phyloP scores from a whole-genome alignment of 2,888 invertebrate genomes.

The Loripinus fragilis region DNA sequence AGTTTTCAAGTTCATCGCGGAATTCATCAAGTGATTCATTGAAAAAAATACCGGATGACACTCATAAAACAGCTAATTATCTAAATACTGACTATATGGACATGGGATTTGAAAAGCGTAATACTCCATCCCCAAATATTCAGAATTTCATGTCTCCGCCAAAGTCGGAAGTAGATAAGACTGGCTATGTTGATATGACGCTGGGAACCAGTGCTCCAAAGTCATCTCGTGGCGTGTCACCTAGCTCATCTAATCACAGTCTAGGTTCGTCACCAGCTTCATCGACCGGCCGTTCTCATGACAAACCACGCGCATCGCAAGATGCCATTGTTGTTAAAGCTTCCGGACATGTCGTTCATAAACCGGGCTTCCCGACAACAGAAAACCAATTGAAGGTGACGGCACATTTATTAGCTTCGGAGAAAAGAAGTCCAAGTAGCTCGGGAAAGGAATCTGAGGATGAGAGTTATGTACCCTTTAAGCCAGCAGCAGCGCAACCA shows the following conservation, averaged over 20 bases:
- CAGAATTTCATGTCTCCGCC: constrained; percentile 33
- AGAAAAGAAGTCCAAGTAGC: constrained; percentile 59
- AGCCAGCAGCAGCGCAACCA: constrained; percentile 41
- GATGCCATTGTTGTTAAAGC: constrained; percentile 62
- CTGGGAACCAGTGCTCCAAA: constrained; percentile 58
- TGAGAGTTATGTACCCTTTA: constrained; percentile 68
- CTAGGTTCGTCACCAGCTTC: constrained; percentile 64
- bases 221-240: constrained; percentile 54
- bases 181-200: constrained; percentile 75
- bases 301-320: constrained; percentile 25
- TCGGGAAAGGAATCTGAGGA: constrained; percentile 69
- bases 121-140: constrained; percentile 65
- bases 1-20: constrained; percentile 70
- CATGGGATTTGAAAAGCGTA: constrained; percentile 68
- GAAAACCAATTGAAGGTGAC: constrained; percentile 51
- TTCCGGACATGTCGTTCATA: constrained; percentile 62
- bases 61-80: constrained; percentile 51
- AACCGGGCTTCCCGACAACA: constrained; percentile 44
- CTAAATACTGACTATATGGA: constrained; percentile 71
- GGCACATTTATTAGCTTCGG: constrained; percentile 29
- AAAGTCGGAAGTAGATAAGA: constrained; percentile 30
- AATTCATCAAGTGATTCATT: constrained; percentile 77
- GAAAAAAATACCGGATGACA: constrained; percentile 63
- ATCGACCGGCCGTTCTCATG: constrained; percentile 41
- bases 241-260: constrained; percentile 63